Evolutionary conservation across 2,797 vertebrate species (phyloP), one percentile per base, ranked within the genome.

Genomic region (Phyllotis vaccarum): DNA sequence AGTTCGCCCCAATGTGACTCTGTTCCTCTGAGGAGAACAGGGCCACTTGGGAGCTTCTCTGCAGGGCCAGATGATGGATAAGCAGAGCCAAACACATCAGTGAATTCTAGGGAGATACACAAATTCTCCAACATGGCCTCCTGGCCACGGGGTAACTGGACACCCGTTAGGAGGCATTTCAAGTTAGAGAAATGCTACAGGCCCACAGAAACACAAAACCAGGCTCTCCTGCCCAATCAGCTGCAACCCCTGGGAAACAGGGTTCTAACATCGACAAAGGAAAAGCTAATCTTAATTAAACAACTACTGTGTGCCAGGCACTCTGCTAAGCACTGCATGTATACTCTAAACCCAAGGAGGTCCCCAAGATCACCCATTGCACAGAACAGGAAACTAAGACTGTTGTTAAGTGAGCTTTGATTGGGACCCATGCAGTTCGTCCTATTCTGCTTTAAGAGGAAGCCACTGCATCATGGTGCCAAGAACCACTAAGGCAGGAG

Each of bases 361-460:
- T 80, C n/a, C 11, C 24, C 66, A 54, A n/a, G 6, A 58, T 56
- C n/a, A 66, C 9, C 34, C 54, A 43, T 0, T 46, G 40, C 64
- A 10, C 78, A 82, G 87, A 80, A 86, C 78, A 82, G 56, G 66
- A 93, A 86, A 83, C 43, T 17, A 68, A 95, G 92, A 79, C 78
- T 76, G 16, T 13, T 5, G 52, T 46, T 79, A 46, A 52, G 10
- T 43, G 40, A 82, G 40, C 90, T 54, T 62, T 49, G 19, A 34
- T 90, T 16, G 1, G 24, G 21, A 66, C 12, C 21, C 29, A 27
- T 6, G 8, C n/a, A n/a, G 19, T 10, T 31, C 14, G 34, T 19
- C 29, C 70, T 49, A 21, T 37, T 86, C 86, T 62, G 66, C 34
- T 79, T 68, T n/a, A 74, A 70, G 21, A 64, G 52, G 58, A 86